Percentiles rank a stretch among this genome's conserved stretches.
Evolutionary conservation across 2,888 invertebrate genomes (phyloP).

Genomic region (Pseudeuparius sepicola): DNA sequence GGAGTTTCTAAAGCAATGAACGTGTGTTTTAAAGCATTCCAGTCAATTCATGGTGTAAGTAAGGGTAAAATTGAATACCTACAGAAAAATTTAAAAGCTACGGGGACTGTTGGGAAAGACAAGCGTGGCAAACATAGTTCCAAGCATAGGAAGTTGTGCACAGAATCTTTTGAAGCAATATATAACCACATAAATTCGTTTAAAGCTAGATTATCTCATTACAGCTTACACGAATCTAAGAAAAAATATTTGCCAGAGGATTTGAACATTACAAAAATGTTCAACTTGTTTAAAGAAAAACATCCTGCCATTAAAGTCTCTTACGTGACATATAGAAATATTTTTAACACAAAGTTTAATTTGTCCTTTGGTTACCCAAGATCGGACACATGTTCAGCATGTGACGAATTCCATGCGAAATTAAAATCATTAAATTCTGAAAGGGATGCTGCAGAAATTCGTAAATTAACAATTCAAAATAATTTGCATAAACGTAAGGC

Average conservation of each 20-base stretch:
- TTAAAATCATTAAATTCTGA: constrained; percentile 5
- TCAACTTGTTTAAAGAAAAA: not conserved
- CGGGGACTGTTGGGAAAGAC: constrained; percentile 4
- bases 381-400: too few species aligned
- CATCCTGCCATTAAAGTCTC: too few species aligned
- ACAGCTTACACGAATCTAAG: constrained; percentile 10
- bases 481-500: constrained; percentile 5
- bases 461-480: constrained; percentile 6
- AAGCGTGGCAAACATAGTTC: constrained; percentile 11
- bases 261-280: constrained; percentile 11
- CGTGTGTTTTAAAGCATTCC: constrained; percentile 11
- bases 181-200: constrained; percentile 8
- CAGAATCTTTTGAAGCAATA: not conserved
- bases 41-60: constrained; percentile 9
- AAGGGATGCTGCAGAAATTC: constrained; percentile 3
- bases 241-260: constrained; percentile 6
- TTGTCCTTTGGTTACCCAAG: too few species aligned
- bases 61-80: constrained; percentile 7
- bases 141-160: constrained; percentile 2
- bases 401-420: constrained; percentile 10
- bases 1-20: constrained; percentile 5
- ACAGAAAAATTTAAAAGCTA: constrained; percentile 9
- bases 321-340: too few species aligned
- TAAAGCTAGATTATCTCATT: constrained; percentile 5
- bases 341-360: too few species aligned